Percentiles rank a stretch among this genome's conserved stretches.
Conservation (phyloP, 2,113 vertebrate genomes). For the Calidris pygmaea region DNA sequence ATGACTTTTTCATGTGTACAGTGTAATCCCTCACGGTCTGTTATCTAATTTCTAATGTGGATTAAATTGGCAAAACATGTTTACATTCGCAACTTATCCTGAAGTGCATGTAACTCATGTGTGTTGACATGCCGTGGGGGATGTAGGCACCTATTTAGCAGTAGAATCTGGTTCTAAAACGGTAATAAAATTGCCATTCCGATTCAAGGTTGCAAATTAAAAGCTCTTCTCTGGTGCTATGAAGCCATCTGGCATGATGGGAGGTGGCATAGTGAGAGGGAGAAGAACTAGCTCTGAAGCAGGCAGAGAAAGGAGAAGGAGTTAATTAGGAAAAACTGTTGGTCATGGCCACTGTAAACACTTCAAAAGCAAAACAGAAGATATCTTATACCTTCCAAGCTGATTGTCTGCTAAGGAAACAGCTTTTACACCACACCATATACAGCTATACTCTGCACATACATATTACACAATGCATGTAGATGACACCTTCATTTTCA, state of each 20-base stretch:
- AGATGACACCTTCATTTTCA: neutral
- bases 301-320: neutral
- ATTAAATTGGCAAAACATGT: neutral
- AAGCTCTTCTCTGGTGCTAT: neutral
- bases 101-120: neutral
- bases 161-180: neutral
- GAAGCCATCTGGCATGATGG: neutral
- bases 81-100: neutral
- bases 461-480: accelerated
- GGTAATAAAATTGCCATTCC: neutral
- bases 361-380: neutral
- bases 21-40: neutral
- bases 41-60: neutral
- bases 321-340: neutral
- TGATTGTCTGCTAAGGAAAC: neutral
- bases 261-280: neutral
- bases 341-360: neutral
- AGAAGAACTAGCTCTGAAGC: neutral
- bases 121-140: neutral
- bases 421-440: neutral
- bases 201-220: neutral
- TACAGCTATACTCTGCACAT: neutral
- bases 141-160: neutral
- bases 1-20: neutral
- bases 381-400: neutral